Conservation (phyloP, 1,140 invertebrate species). For the Nymphalis io region DNA sequence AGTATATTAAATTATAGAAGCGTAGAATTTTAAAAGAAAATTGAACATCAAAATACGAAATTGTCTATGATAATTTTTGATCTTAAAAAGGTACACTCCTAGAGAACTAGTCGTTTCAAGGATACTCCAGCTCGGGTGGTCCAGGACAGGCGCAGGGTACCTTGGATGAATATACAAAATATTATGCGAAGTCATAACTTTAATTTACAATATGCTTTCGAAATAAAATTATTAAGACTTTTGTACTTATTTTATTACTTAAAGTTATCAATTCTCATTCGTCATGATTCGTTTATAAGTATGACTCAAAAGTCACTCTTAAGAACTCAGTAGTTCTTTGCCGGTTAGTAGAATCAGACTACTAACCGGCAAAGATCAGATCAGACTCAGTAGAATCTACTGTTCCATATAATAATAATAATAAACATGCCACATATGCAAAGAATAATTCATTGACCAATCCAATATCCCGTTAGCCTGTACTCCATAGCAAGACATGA, state of each 20-base stretch:
- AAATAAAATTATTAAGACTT: too few relatives aligned
- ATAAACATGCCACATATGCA: background rate
- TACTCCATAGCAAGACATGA: slow-evolving; percentile 65
- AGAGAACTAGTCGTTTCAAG: slow-evolving; percentile 58
- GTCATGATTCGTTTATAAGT: too few relatives aligned
- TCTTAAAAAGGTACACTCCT: slow-evolving; percentile 21
- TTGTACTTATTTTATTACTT: too few relatives aligned
- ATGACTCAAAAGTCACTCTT: too few relatives aligned
- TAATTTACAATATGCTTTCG: too few relatives aligned
- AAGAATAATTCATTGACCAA: background rate
- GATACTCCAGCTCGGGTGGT: slow-evolving; percentile 71
- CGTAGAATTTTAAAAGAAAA: background rate
- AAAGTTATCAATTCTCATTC: too few relatives aligned
- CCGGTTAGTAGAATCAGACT: too few relatives aligned
- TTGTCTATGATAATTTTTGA: slow-evolving; percentile 4
- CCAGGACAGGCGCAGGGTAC: slow-evolving; percentile 50
- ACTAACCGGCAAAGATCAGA: too few relatives aligned
- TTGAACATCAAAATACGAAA: background rate
- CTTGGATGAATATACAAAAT: background rate
- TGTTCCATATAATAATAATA: too few relatives aligned
- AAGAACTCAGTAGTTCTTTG: too few relatives aligned
- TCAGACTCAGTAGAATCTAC: too few relatives aligned
- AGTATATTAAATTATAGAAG: background rate
- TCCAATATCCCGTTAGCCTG: slow-evolving; percentile 35
- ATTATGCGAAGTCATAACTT: background rate